These are phyloP conservation scores for Leptoclinus maculatus DNA, from an alignment of 2,797 vertebrate genomes.

Conservation along the genomic window DNA sequence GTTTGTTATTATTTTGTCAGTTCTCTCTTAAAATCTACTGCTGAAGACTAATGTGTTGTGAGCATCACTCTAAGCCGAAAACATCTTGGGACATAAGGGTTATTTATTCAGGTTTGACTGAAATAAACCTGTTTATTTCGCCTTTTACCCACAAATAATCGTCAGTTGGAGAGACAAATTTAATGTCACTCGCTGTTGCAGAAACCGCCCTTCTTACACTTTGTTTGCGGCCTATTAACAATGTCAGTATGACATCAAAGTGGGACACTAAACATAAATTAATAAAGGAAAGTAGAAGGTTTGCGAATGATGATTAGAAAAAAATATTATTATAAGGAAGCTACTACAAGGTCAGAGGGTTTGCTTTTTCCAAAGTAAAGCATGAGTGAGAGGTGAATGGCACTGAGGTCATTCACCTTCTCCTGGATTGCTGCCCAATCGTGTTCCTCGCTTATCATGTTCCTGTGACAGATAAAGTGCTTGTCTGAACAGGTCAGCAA, in stretches of 20 bases:
- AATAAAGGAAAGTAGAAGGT: not conserved
- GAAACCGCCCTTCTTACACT: not conserved
- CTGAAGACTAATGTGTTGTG: not conserved
- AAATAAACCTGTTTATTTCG: not conserved
- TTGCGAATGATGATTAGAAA: not conserved
- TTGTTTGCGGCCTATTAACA: not conserved
- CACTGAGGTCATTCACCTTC: slow-evolving; percentile 58
- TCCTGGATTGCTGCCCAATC: too few relatives aligned
- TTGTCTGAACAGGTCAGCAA: slow-evolving; percentile 13
- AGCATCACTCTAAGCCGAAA: not conserved
- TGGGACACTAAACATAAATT: not conserved
- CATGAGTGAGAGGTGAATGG: slow-evolving; percentile 8
- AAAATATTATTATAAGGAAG: not conserved
- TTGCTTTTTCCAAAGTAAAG: not conserved
- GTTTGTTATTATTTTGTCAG: not conserved
- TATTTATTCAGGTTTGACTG: not conserved
- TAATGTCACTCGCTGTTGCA: not conserved
- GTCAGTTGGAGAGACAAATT: not conserved
- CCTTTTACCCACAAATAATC: not conserved
- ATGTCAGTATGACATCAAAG: not conserved
- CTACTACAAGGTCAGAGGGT: not conserved
- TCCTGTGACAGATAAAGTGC: not conserved
- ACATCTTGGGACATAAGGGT: not conserved
- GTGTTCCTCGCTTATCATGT: not conserved
- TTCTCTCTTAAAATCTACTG: not conserved